Evolutionary conservation across 1,140 invertebrate genomes (phyloP), one percentile per base, ranked within the genome.

Genomic region (Varroa destructor): DNA sequence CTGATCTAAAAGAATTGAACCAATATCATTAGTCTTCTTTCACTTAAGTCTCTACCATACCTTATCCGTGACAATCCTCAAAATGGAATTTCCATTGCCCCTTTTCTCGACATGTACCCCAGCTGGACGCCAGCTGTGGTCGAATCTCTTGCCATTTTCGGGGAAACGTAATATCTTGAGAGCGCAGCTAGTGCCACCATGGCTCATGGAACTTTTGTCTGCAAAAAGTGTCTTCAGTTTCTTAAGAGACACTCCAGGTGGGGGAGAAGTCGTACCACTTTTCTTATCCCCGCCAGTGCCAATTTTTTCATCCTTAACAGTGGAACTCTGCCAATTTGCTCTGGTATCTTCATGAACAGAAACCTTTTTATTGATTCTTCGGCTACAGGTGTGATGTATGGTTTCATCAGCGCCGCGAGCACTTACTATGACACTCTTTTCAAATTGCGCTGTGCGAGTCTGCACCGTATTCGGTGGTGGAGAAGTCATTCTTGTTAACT

Each of bases 381-480:
- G 46, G 46, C 46, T 51, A 8, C 4, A 5, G 46, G 46, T 51
- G 4, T 51, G 46, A 51, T 3, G 4, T 5, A 8, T 51, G 46
- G 46, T 8, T 51, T 51, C 46, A 51, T 51, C 46, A 51, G 46
- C 8, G 8, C 8, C 8, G 46, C 8, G 46, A 8, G 46, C 46
- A 8, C 46, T 51, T 51, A 8, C 46, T 51, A 8, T 8, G 14
- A 12, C 61, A 37, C 40, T 46, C 46, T 67, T 85, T 76, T 90
- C 88, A 77, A 88, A 90, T 77, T 89, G 87, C 74, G 86, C 83
- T 72, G 87, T 84, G 12, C 88, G 79, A 51, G 87, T 83, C 36
- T 86, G 87, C 1, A 89, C 88, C 76, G 87, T 88, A 4, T 87
- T 86, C 43, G 86, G 85, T 43, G 83, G 81, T 75, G 87, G 87